A percentile compares a stretch with the other conserved stretches of the same genome.
Evolutionary conservation across 2,888 invertebrate species (phyloP).

Genomic region (Holacanthella duospinosa): DNA sequence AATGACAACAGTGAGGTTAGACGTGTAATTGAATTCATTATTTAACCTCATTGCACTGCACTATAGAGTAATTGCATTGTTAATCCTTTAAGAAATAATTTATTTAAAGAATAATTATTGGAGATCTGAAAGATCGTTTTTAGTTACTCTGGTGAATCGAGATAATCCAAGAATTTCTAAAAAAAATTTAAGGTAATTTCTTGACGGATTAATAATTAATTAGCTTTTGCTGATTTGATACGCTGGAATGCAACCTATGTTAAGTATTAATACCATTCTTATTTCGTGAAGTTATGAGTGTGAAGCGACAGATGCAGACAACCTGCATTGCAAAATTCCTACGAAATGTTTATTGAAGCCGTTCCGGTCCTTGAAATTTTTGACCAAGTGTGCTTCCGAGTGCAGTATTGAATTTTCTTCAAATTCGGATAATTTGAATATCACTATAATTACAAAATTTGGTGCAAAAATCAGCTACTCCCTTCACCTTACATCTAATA

Average conservation of each 20-base stretch:
- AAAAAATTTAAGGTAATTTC: too few species aligned
- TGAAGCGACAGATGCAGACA: slow-evolving; percentile 12
- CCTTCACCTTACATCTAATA: slow-evolving; percentile 14
- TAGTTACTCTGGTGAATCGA: not conserved
- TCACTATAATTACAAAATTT: slow-evolving; percentile 20
- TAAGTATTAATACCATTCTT: slow-evolving; percentile 1
- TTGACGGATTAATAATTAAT: not conserved
- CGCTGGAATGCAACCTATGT: too few species aligned
- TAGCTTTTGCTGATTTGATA: too few species aligned
- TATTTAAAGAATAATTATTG: too few species aligned
- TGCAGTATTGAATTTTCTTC: slow-evolving; percentile 23
- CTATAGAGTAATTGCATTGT: too few species aligned
- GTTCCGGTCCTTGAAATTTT: slow-evolving; percentile 22
- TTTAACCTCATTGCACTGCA: too few species aligned
- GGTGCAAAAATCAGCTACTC: slow-evolving; percentile 20
- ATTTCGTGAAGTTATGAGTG: slow-evolving; percentile 18
- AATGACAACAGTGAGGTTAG: too few species aligned
- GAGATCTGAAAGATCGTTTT: too few species aligned
- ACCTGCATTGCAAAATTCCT: slow-evolving; percentile 20
- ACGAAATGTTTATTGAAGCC: slow-evolving; percentile 32
- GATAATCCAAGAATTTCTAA: not conserved
- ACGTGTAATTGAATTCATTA: too few species aligned
- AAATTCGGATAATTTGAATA: slow-evolving; percentile 12
- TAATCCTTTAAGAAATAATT: too few species aligned
- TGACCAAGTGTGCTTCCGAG: slow-evolving; percentile 20